These are phyloP conservation scores for Choloepus hoffmanni DNA, from an alignment of 2,113 vertebrate species.

Conservation along the genomic window DNA sequence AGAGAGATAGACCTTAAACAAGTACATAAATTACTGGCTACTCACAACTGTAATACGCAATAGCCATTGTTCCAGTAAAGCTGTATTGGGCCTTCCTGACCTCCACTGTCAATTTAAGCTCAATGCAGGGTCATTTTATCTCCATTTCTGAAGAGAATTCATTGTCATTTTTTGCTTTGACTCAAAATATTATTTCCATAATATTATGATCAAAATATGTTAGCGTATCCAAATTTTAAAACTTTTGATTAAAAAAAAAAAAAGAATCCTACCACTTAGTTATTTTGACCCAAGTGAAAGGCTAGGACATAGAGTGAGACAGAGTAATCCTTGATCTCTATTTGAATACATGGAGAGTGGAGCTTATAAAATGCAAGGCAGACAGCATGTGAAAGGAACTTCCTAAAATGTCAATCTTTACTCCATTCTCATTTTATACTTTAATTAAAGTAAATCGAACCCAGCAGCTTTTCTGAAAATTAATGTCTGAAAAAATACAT, in stretches of 20 bases:
- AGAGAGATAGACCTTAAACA: background rate
- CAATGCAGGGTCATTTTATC: background rate
- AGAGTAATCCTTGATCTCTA: background rate
- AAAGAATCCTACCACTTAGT: conserved; percentile 30
- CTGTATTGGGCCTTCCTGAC: background rate
- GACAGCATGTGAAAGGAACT: background rate
- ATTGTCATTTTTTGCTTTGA: conserved; percentile 11
- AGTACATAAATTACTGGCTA: background rate
- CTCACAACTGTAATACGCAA: background rate
- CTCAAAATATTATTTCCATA: conserved; percentile 25
- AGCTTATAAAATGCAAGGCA: conserved; percentile 9
- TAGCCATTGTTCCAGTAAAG: background rate
- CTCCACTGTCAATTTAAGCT: background rate
- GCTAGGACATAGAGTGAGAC: background rate
- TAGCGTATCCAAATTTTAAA: conserved; percentile 15
- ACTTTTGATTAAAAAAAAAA: background rate
- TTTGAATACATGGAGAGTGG: background rate
- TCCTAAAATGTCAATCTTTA: background rate
- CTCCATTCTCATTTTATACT: conserved; percentile 61
- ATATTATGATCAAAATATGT: conserved; percentile 58
- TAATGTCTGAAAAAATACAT: conserved; percentile 49
- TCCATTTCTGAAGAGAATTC: background rate
- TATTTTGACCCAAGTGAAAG: conserved; percentile 28
- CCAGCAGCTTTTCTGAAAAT: conserved; percentile 65
- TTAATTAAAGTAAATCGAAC: conserved; percentile 78